Evolutionary conservation across 2,888 invertebrate genomes (phyloP).

Genomic region (Bembecia ichneumoniformis): DNA sequence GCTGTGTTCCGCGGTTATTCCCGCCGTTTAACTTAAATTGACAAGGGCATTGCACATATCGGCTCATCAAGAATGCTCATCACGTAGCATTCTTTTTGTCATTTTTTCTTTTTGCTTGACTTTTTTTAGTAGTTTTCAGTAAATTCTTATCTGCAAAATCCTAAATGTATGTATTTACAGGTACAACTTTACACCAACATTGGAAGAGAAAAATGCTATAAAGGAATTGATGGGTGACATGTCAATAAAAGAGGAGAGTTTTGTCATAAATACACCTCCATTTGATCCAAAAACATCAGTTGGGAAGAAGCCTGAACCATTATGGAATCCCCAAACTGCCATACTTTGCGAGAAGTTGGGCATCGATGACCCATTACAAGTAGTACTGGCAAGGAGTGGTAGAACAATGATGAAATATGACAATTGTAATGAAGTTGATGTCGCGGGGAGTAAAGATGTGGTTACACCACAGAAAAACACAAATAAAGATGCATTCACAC

Average conservation of each 20-base stretch:
- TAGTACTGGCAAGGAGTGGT: slow-evolving; percentile 70
- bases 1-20: no score
- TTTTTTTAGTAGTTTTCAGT: no score
- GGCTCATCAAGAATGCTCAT: no score
- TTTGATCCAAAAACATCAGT: slow-evolving; percentile 59
- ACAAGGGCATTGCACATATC: no score
- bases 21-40: no score
- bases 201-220: slow-evolving; percentile 79
- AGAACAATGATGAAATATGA: slow-evolving; percentile 41
- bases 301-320: slow-evolving; percentile 56
- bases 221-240: slow-evolving; percentile 76
- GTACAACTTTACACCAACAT: slow-evolving; percentile 80
- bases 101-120: no score
- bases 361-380: slow-evolving; percentile 85
- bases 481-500: slow-evolving; percentile 17
- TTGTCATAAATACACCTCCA: slow-evolving; percentile 80
- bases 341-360: slow-evolving; percentile 77
- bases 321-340: slow-evolving; percentile 79
- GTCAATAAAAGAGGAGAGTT: slow-evolving; percentile 80
- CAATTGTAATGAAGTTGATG: slow-evolving; percentile 7
- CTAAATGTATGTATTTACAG: slow-evolving; percentile 45
- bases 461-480: no score
- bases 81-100: no score
- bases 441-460: slow-evolving; percentile 7
- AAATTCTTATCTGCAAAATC: no score